A percentile compares a stretch with the other conserved stretches of the same genome.
Conservation (phyloP, 2,797 vertebrate genomes). For the Phataginus tricuspis region DNA sequence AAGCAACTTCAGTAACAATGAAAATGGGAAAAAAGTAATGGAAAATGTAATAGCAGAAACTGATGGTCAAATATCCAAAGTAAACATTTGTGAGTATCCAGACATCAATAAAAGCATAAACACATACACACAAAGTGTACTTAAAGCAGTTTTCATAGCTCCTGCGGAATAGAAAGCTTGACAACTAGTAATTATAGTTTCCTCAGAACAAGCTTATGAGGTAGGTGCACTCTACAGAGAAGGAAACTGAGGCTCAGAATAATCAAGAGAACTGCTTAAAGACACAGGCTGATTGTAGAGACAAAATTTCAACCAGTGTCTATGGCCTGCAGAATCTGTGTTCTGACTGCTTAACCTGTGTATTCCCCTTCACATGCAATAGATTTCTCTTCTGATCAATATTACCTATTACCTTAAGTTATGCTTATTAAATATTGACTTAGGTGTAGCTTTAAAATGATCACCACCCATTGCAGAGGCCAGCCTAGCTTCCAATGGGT, state of each 20-base stretch:
- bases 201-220: background rate
- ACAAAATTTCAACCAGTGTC: background rate
- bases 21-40: background rate
- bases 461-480: background rate
- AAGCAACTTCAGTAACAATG: background rate
- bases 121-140: background rate
- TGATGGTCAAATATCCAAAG: background rate
- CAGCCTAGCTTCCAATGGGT: background rate
- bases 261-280: background rate
- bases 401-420: background rate
- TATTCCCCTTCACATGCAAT: background rate
- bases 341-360: background rate
- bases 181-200: background rate
- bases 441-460: background rate
- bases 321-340: background rate
- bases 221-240: background rate
- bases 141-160: background rate
- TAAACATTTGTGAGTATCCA: background rate
- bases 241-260: background rate
- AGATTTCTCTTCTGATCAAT: background rate
- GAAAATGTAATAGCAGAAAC: background rate
- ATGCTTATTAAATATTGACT: background rate
- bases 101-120: background rate
- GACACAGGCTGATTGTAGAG: background rate
- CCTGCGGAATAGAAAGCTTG: background rate